Evolutionary conservation across 2,797 vertebrate genomes (phyloP).

Genomic region (Trachops cirrhosus): DNA sequence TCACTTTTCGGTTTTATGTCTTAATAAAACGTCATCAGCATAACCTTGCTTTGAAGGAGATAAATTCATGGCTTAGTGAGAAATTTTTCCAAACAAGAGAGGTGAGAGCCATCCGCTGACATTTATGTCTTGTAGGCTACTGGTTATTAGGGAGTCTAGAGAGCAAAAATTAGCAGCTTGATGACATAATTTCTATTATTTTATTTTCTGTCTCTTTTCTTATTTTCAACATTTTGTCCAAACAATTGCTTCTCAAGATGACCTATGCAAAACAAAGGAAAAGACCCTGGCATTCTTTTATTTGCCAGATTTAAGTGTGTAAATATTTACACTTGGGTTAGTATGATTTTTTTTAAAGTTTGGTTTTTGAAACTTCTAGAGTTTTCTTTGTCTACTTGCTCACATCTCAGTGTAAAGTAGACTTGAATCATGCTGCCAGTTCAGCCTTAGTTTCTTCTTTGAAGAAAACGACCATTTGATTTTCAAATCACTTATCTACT

Average conservation of each 20-base stretch:
- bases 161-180: background rate
- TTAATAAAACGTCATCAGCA: background rate
- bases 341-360: background rate
- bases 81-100: background rate
- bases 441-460: background rate
- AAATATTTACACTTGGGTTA: background rate
- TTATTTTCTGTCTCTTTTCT: background rate
- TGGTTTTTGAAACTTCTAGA: background rate
- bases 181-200: background rate
- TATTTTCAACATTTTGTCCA: background rate
- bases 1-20: background rate
- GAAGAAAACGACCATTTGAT: slow-evolving; percentile 19
- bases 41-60: slow-evolving; percentile 2
- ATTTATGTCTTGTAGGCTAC: background rate
- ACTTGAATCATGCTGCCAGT: background rate
- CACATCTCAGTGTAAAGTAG: background rate
- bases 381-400: background rate
- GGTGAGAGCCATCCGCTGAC: background rate
- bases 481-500: slow-evolving; percentile 37
- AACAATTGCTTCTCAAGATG: background rate
- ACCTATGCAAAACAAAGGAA: background rate
- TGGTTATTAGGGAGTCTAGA: background rate
- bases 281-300: background rate
- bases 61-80: background rate
- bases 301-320: background rate